Conservation (phyloP, 2,113 vertebrate species). For the Xenopus borealis region DNA sequence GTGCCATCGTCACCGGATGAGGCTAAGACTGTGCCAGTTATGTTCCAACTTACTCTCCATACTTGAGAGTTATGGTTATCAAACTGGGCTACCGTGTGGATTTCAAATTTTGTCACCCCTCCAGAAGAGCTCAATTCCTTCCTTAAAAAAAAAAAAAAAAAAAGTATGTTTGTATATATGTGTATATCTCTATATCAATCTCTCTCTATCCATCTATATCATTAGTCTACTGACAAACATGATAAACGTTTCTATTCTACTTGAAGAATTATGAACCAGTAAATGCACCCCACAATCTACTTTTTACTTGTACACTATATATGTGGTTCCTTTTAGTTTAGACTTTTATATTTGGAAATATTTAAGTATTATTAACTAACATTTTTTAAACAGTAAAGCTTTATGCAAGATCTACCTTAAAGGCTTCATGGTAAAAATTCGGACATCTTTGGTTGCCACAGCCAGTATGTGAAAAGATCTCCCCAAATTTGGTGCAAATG, state of each 20-base stretch:
- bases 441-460: slow-evolving; percentile 94
- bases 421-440: slow-evolving; percentile 93
- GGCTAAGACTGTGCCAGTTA: slow-evolving; percentile 92
- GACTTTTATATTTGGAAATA: too few species aligned
- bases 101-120: slow-evolving; percentile 90
- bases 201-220: too few species aligned
- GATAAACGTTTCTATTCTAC: too few species aligned
- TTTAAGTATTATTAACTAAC: too few species aligned
- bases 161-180: background rate
- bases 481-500: slow-evolving; percentile 96
- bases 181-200: too few species aligned
- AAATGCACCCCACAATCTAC: too few species aligned
- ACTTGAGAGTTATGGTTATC: slow-evolving; percentile 97
- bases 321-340: too few species aligned
- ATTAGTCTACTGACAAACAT: too few species aligned
- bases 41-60: slow-evolving; percentile 97
- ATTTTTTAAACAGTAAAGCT: too few species aligned
- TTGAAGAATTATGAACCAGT: too few species aligned
- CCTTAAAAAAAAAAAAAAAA: slow-evolving; percentile 55
- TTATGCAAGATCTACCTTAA: slow-evolving; percentile 70
- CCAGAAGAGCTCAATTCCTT: slow-evolving; percentile 82
- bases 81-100: slow-evolving; percentile 92
- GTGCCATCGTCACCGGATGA: slow-evolving; percentile 97
- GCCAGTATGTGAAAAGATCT: slow-evolving; percentile 94
- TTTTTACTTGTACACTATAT: too few species aligned